Conservation (phyloP, 2,888 invertebrate species). For the Achlya flavicornis region DNA sequence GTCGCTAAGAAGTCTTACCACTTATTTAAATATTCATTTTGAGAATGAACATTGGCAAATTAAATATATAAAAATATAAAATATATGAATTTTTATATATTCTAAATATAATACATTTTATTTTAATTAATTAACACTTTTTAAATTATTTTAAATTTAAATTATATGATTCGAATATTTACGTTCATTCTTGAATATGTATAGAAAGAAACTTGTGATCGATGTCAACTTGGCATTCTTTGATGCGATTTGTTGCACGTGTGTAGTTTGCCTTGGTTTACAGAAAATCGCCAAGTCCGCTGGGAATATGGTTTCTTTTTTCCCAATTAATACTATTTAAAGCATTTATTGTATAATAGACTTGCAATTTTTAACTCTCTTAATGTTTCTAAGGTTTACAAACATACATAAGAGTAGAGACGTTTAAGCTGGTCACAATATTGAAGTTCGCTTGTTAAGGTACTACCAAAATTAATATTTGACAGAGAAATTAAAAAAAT, state of each 20-base stretch:
- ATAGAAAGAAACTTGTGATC: neutral
- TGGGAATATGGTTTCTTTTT: constrained; percentile 51
- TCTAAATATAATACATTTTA: too few species aligned
- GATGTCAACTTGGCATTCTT: neutral
- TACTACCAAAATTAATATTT: too few species aligned
- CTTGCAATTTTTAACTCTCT: constrained; percentile 11
- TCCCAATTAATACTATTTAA: constrained; percentile 46
- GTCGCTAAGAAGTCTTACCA: neutral
- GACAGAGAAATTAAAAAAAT: constrained; percentile 28
- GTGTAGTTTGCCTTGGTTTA: constrained; percentile 15
- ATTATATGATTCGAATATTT: neutral
- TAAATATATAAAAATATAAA: neutral
- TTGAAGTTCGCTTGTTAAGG: too few species aligned
- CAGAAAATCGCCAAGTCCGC: constrained; percentile 32
- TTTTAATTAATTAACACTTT: too few species aligned
- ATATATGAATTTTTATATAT: too few species aligned
- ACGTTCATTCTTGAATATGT: constrained; percentile 2
- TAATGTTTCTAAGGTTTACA: neutral
- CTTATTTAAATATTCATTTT: neutral
- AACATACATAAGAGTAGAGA: too few species aligned
- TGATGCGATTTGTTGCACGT: constrained; percentile 5
- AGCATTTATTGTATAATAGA: constrained; percentile 62
- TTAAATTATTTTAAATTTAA: neutral
- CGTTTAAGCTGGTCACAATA: too few species aligned
- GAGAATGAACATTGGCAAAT: neutral